Evolutionary conservation across 1,140 invertebrate species (phyloP).

Genomic region (Meloidogyne chitwoodi): DNA sequence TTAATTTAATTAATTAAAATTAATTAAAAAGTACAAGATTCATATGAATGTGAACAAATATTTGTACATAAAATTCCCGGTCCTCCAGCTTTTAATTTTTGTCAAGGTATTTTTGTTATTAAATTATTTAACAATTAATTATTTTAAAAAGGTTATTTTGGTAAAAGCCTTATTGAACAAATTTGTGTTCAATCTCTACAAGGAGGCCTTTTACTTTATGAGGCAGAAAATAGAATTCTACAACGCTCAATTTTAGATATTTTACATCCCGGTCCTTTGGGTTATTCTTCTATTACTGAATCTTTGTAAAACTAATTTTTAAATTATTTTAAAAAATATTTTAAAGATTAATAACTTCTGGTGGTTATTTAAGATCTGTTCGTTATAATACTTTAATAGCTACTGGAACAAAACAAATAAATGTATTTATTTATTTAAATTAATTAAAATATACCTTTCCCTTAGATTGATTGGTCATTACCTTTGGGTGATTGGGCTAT

Average conservation of each 20-base stretch:
- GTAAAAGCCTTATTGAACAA: constrained; percentile 15
- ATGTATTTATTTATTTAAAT: neutral
- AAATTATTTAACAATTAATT: neutral
- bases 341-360: constrained; percentile 31
- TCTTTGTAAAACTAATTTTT: constrained; percentile 19
- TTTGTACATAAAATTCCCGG: constrained; percentile 43
- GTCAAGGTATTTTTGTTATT: constrained; percentile 8
- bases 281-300: constrained; percentile 29
- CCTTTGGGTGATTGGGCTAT: constrained; percentile 46
- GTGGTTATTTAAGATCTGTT: constrained; percentile 27
- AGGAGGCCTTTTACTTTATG: constrained; percentile 32
- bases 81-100: constrained; percentile 43
- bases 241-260: constrained; percentile 21
- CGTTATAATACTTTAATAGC: constrained; percentile 28
- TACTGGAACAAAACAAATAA: constrained; percentile 12
- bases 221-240: constrained; percentile 41
- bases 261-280: constrained; percentile 43
- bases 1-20: neutral
- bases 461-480: constrained; percentile 39
- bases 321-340: neutral
- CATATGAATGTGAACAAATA: constrained; percentile 37
- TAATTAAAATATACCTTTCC: too few relatives aligned
- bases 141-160: constrained; percentile 24
- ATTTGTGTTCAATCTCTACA: constrained; percentile 45
- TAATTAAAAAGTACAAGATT: neutral